These are phyloP conservation scores for Liodrosophila aerea DNA, from an alignment of 2,888 invertebrate species.

Conservation along the genomic window DNA sequence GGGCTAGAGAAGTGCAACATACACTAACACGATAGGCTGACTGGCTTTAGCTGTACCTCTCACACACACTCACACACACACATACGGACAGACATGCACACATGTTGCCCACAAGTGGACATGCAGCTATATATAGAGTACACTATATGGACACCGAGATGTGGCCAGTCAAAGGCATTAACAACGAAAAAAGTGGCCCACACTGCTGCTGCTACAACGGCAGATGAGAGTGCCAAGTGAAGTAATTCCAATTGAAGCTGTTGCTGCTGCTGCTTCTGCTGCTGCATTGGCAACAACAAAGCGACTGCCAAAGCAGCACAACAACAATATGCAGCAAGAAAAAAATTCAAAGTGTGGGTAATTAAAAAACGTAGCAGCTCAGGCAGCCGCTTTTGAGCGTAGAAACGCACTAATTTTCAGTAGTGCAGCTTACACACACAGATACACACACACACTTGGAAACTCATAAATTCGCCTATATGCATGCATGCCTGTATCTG, in stretches of 20 bases:
- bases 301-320: slow-evolving; percentile 41
- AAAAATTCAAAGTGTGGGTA: slow-evolving; percentile 74
- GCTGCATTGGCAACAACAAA: slow-evolving; percentile 56
- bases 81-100: slow-evolving; percentile 13
- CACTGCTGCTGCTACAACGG: slow-evolving; percentile 47
- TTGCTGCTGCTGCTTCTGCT: slow-evolving; percentile 50
- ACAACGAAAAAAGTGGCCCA: slow-evolving; percentile 39
- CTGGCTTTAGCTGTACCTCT: slow-evolving; percentile 40
- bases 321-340: slow-evolving; percentile 26
- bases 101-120: slow-evolving; percentile 48
- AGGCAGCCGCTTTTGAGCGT: slow-evolving; percentile 69
- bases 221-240: slow-evolving; percentile 74
- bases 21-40: slow-evolving; percentile 78
- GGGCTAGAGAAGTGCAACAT: slow-evolving; percentile 51
- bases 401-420: slow-evolving; percentile 77
- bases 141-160: slow-evolving; percentile 43
- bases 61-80: slow-evolving; percentile 11
- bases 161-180: slow-evolving; percentile 63
- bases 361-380: slow-evolving; percentile 71
- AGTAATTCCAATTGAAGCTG: slow-evolving; percentile 75
- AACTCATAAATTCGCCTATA: slow-evolving; percentile 39
- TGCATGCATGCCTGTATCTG: slow-evolving; percentile 1
- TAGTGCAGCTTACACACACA: slow-evolving; percentile 51
- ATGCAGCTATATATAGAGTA: slow-evolving; percentile 23
- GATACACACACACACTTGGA: slow-evolving; percentile 15